Evolutionary conservation across 2,888 invertebrate species (phyloP), one percentile per base, ranked within the genome.

Genomic region (Rhopalosiphum nymphaeae): DNA sequence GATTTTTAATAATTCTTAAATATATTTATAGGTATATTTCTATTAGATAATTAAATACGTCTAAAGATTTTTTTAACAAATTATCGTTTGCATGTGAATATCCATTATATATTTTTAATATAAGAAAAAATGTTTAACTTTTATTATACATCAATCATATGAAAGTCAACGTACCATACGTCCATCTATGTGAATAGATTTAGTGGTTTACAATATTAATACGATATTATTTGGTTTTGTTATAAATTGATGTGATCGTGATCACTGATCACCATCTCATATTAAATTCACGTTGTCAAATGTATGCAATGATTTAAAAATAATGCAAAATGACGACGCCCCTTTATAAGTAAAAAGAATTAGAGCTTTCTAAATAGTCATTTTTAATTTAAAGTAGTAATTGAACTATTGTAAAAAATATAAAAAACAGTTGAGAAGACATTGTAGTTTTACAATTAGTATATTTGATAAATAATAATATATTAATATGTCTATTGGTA

Each of bases 101-200:
- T 57, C 29, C 44, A 29, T 57, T 57, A 56, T 29, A 36, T 4
- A 49, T 67, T 67, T 91, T 78, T 36, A 78, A 78, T 21, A 78
- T 11, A 36, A 78, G 36, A 78, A 78, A 36, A 49, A 46, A 91
- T 91, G 25, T 46, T 90, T n/a, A 49, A 67, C 67, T 91, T 67
- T 67, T 78, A 67, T 67, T 49, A 7, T 49, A 91, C 26, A 78
- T 78, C 49, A 91, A 91, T 91, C 90, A 91, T 25, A n/a, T 61
- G 90, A 91, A 91, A 67, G 90, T 91, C 67, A 91, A 78, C 25
- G 67, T 91, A 91, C 67, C 49, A 36, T 25, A 91, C 49, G n/a
- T n/a, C n/a, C n/a, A n/a, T n/a, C n/a, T n/a, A 67, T 67, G 11
- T 49, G 49, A 67, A 91, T 91, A 78, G 25, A 26, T 49, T 36